A percentile compares a stretch with the other conserved stretches of the same genome.
phyloP scores from a whole-genome alignment of 2,888 invertebrate species.

The Agrochola macilenta region DNA sequence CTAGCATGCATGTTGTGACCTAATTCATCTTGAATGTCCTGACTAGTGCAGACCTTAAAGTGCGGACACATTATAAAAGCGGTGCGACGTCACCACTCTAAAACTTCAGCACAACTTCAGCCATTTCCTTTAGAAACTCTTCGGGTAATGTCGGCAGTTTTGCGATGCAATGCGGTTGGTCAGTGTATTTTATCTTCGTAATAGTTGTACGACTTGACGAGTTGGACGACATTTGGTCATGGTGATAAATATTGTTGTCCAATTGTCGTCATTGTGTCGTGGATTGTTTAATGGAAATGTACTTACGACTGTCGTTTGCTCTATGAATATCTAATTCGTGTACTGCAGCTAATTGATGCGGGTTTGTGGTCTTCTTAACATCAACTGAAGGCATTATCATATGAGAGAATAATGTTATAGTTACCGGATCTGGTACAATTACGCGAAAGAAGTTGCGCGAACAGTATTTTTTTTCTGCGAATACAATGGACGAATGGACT shows the following conservation, averaged over 20 bases:
- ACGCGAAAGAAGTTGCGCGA: not conserved
- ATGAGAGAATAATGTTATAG: not conserved
- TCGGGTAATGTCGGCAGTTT: not conserved
- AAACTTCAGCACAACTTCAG: not conserved
- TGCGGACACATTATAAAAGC: constrained; percentile 14
- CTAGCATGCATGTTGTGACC: constrained; percentile 22
- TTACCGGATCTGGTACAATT: not conserved
- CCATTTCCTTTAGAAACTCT: not conserved
- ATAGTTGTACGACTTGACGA: no score
- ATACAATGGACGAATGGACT: no score
- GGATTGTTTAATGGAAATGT: not conserved
- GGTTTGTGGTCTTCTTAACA: not conserved
- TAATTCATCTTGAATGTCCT: constrained; percentile 18
- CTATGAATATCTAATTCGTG: not conserved
- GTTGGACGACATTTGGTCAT: not conserved
- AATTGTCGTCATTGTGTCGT: no score
- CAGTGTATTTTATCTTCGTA: not conserved
- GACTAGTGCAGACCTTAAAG: not conserved
- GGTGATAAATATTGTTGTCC: not conserved
- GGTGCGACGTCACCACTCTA: not conserved
- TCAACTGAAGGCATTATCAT: not conserved
- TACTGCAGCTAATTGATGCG: not conserved
- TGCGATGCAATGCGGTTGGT: not conserved
- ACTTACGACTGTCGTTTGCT: not conserved
- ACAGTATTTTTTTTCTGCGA: no score